These are phyloP conservation scores for Sussaba pulchella DNA, from an alignment of 2,888 invertebrate genomes.

Conservation along the genomic window DNA sequence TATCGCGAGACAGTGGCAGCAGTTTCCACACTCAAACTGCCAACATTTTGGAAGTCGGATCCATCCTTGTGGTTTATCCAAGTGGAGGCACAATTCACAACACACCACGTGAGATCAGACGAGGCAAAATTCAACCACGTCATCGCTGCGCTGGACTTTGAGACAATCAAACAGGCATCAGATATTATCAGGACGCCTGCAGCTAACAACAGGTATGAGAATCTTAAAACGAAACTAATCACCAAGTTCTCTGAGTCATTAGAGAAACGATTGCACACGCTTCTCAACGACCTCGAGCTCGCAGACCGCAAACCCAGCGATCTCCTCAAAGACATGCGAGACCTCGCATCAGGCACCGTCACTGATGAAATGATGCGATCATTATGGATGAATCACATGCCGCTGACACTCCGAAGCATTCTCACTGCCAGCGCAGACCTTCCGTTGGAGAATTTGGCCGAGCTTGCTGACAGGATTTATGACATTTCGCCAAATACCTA, in stretches of 20 bases:
- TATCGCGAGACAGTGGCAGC: slow-evolving; percentile 2
- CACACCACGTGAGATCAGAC: neutral
- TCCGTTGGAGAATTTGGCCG: neutral
- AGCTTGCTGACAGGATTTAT: neutral
- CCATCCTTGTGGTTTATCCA: neutral
- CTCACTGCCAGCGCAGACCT: neutral
- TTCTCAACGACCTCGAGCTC: neutral
- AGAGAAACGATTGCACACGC: neutral
- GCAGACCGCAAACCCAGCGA: neutral
- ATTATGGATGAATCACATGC: slow-evolving; percentile 6
- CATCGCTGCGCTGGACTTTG: slow-evolving; percentile 1
- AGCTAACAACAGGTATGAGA: slow-evolving; percentile 2
- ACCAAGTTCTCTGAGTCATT: slow-evolving; percentile 2
- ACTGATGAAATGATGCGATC: neutral
- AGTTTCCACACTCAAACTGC: neutral
- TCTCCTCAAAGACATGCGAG: neutral
- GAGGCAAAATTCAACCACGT: neutral
- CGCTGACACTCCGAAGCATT: neutral
- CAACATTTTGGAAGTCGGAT: slow-evolving; percentile 1
- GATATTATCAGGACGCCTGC: neutral
- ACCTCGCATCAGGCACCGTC: neutral
- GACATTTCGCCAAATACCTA: neutral
- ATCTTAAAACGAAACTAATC: neutral
- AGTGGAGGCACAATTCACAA: neutral
- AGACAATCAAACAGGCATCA: neutral